A percentile compares a stretch with the other conserved stretches of the same genome.
phyloP scores from a whole-genome alignment of 2,888 invertebrate species.

The Melieria picta region DNA sequence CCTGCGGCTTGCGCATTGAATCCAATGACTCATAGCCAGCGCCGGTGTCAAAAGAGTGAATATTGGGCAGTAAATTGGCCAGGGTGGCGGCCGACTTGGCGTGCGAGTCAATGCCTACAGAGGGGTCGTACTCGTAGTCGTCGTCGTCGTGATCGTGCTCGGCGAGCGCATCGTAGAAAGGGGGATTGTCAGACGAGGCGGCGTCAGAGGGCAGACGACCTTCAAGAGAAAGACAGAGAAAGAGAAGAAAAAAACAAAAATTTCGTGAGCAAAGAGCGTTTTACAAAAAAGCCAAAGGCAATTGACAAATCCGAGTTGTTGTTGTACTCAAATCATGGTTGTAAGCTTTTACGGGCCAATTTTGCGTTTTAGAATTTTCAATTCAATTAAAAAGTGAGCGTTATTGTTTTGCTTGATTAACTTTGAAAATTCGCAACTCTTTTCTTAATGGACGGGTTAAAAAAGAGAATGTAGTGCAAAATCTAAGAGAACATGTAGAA shows the following conservation, averaged over 20 bases:
- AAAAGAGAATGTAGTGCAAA: constrained; percentile 35
- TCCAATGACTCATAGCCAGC: constrained; percentile 39
- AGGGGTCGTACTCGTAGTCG: constrained; percentile 17
- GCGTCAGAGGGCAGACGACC: constrained; percentile 49
- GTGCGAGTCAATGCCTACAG: constrained; percentile 6
- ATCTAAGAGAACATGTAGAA: constrained; percentile 36
- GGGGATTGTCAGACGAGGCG: constrained; percentile 52
- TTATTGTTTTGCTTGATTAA: background rate
- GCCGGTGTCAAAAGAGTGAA: constrained; percentile 52
- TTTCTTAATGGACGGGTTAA: constrained; percentile 7
- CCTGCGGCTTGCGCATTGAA: constrained; percentile 10
- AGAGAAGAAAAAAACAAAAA: constrained; percentile 43
- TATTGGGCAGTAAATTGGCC: constrained; percentile 56
- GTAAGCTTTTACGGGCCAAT: constrained; percentile 25
- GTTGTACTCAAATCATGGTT: constrained; percentile 5
- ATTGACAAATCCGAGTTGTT: constrained; percentile 22
- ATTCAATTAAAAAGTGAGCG: background rate
- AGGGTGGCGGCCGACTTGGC: constrained; percentile 44
- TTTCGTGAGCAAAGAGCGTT: constrained; percentile 41
- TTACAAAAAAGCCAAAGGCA: constrained; percentile 80
- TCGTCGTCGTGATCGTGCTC: constrained; percentile 49
- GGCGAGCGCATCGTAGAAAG: constrained; percentile 58
- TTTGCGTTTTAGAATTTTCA: constrained; percentile 32
- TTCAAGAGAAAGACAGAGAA: constrained; percentile 44
- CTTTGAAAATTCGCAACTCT: constrained; percentile 8